Percentiles rank a stretch among this genome's conserved stretches.
Conservation (phyloP, 2,888 invertebrate genomes). For the Chironomus tentans region DNA sequence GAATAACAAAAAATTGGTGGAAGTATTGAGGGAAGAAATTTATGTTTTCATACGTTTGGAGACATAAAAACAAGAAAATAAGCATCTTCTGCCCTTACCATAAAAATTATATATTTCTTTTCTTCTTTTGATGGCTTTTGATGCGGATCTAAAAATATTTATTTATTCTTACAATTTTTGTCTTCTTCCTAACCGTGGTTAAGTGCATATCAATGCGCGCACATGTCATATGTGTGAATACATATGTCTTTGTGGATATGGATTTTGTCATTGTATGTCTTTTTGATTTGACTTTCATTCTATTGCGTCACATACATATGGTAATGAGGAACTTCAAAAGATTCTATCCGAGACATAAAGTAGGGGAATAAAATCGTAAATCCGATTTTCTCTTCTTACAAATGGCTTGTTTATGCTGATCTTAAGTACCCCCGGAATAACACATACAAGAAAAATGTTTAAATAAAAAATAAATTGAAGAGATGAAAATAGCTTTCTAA, state of each 20-base stretch:
- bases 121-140: not conserved
- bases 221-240: not conserved
- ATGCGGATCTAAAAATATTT: conserved; percentile 2
- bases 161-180: not conserved
- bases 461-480: no score
- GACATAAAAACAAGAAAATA: not conserved
- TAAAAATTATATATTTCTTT: not conserved
- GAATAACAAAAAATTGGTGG: not conserved
- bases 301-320: no score
- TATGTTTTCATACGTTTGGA: not conserved
- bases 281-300: no score
- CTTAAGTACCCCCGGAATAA: no score
- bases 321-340: no score
- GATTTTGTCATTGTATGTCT: no score
- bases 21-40: not conserved
- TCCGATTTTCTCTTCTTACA: not conserved
- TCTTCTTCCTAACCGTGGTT: not conserved
- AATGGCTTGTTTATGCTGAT: conserved; percentile 6
- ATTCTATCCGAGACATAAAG: not conserved
- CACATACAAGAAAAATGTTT: no score
- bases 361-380: not conserved
- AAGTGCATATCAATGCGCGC: not conserved
- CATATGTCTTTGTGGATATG: no score
- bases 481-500: no score
- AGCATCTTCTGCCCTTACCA: not conserved